These are phyloP conservation scores for Cantharis flavilabris DNA, from an alignment of 2,888 invertebrate genomes.

Conservation along the genomic window DNA sequence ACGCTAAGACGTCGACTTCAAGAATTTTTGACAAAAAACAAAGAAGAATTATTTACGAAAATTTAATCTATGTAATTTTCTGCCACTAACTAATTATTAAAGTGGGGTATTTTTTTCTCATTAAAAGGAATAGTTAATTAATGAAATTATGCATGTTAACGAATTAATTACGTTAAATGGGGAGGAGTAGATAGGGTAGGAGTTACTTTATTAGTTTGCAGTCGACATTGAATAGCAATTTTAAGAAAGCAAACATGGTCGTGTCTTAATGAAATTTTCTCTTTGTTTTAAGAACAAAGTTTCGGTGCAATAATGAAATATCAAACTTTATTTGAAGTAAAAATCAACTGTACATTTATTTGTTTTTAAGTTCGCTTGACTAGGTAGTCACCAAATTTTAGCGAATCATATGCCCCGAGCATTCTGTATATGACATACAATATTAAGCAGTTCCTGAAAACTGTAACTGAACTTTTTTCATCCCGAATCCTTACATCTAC, in stretches of 20 bases:
- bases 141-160: neutral
- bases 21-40: no score
- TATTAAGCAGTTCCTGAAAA: constrained; percentile 32
- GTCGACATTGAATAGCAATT: neutral
- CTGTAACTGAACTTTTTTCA: constrained; percentile 12
- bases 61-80: no score
- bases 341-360: constrained; percentile 6
- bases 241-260: neutral
- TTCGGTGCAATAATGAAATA: neutral
- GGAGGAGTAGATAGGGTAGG: neutral
- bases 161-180: neutral
- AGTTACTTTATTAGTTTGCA: neutral
- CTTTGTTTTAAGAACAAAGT: neutral
- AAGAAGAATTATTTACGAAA: no score
- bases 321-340: constrained; percentile 1
- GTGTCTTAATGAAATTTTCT: neutral
- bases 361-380: constrained; percentile 9
- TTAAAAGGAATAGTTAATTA: neutral
- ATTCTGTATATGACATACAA: constrained; percentile 33
- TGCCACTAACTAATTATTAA: neutral
- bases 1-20: no score
- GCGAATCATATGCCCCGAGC: constrained; percentile 24
- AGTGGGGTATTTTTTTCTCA: neutral
- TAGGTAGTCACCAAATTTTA: constrained; percentile 12
- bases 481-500: neutral